phyloP scores from a whole-genome alignment of 2,888 invertebrate species.

The Chorisops tibialis region DNA sequence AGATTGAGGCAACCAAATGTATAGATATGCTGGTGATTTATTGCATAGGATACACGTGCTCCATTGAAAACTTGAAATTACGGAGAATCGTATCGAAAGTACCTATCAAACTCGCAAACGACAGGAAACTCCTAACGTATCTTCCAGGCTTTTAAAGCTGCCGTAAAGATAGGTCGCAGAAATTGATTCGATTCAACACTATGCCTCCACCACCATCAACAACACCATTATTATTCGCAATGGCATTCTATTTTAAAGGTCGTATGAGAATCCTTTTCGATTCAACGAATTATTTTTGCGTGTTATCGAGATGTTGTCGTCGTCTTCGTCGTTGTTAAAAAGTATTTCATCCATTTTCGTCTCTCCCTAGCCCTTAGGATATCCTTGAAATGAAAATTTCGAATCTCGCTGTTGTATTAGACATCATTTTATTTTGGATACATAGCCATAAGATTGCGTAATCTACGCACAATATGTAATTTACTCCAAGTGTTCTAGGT shows the following conservation, averaged over 20 bases:
- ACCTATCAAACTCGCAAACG: no score
- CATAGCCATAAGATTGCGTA: conserved; percentile 4
- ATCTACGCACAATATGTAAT: neutral
- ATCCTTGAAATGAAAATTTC: neutral
- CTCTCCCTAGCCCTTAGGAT: neutral
- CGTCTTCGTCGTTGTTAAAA: neutral
- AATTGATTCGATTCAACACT: neutral
- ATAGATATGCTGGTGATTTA: no score
- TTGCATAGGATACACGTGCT: no score
- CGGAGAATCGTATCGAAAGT: no score
- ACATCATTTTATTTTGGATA: conserved; percentile 3
- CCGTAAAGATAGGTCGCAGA: no score
- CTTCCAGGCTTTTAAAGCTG: no score
- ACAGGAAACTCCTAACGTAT: no score
- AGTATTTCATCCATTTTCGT: neutral
- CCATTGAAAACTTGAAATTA: no score
- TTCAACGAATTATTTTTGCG: neutral
- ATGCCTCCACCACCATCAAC: neutral
- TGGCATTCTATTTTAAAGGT: neutral
- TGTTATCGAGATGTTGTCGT: neutral
- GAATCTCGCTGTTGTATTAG: neutral
- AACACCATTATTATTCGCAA: no score
- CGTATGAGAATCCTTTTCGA: neutral
- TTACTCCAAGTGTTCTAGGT: conserved; percentile 14
- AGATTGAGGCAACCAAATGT: no score